phyloP scores from a whole-genome alignment of 1,140 invertebrate genomes.

The Trichogramma pretiosum region DNA sequence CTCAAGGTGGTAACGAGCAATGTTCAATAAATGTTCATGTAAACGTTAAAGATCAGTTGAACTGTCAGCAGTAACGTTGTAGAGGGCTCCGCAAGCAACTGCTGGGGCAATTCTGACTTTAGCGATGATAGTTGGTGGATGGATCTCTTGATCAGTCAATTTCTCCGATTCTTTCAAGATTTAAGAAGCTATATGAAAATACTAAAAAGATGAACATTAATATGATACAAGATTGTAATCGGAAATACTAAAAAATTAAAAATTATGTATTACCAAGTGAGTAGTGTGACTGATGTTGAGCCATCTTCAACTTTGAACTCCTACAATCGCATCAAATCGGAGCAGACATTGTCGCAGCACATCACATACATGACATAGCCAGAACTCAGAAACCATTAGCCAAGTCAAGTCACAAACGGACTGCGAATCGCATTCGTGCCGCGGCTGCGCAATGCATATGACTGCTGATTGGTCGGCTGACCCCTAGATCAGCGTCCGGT shows the following conservation, averaged over 20 bases:
- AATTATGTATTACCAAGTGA: slow-evolving; percentile 52
- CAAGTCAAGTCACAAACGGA: no score
- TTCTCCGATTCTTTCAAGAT: slow-evolving; percentile 92
- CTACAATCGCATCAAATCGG: slow-evolving; percentile 97
- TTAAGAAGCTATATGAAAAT: slow-evolving; percentile 67
- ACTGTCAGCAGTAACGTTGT: slow-evolving; percentile 70
- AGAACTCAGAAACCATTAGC: no score
- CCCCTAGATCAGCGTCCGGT: no score
- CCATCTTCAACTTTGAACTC: slow-evolving; percentile 99
- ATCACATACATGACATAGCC: no score
- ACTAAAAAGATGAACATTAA: slow-evolving; percentile 3
- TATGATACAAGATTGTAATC: slow-evolving; percentile 11
- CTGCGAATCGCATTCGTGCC: no score
- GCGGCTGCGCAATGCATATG: no score
- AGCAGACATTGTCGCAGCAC: slow-evolving; percentile 95
- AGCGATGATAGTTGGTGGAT: slow-evolving; percentile 95
- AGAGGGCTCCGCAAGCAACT: slow-evolving; percentile 75
- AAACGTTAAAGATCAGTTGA: slow-evolving; percentile 73
- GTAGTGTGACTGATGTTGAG: slow-evolving; percentile 95
- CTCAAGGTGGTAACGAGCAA: slow-evolving; percentile 95
- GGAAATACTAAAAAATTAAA: neutral
- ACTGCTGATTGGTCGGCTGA: no score
- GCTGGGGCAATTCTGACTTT: slow-evolving; percentile 86
- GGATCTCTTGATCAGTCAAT: slow-evolving; percentile 87
- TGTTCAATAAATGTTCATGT: slow-evolving; percentile 86